Conservation (phyloP, 1,140 invertebrate genomes). For the Zaprionus ornatus region DNA sequence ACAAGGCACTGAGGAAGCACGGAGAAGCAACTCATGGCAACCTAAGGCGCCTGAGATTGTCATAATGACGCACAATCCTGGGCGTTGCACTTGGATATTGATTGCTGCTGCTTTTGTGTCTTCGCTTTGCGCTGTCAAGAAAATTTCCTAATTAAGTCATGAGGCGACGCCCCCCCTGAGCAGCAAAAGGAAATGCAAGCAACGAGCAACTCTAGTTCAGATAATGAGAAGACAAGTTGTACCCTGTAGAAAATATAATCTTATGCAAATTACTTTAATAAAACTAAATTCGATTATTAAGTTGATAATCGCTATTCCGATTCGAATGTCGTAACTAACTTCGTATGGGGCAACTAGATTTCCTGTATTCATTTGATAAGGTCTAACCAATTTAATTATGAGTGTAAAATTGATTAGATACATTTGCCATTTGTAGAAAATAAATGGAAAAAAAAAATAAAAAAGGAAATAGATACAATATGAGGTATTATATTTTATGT, state of each 20-base stretch:
- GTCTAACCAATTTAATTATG: no score
- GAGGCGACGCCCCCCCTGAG: neutral
- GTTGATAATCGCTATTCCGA: no score
- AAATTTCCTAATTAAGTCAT: conserved; percentile 67
- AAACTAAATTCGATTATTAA: no score
- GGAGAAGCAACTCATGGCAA: neutral
- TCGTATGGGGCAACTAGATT: no score
- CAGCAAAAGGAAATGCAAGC: neutral
- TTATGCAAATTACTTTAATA: no score
- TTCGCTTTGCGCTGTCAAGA: conserved; percentile 6
- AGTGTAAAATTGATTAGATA: no score
- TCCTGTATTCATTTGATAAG: no score
- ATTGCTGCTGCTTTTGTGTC: conserved; percentile 51
- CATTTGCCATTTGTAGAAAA: no score
- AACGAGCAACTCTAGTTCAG: neutral
- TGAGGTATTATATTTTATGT: no score
- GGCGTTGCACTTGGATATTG: conserved; percentile 62
- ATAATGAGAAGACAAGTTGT: neutral
- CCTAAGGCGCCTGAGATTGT: conserved; percentile 45
- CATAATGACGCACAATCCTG: conserved; percentile 74
- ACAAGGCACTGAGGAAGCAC: neutral
- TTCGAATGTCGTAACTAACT: no score
- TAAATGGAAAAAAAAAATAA: no score
- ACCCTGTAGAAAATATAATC: neutral
- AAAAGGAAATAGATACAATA: no score